Evolutionary conservation across 2,797 vertebrate species (phyloP), one percentile per base, ranked within the genome.

Genomic region (Scyliorhinus canicula): DNA sequence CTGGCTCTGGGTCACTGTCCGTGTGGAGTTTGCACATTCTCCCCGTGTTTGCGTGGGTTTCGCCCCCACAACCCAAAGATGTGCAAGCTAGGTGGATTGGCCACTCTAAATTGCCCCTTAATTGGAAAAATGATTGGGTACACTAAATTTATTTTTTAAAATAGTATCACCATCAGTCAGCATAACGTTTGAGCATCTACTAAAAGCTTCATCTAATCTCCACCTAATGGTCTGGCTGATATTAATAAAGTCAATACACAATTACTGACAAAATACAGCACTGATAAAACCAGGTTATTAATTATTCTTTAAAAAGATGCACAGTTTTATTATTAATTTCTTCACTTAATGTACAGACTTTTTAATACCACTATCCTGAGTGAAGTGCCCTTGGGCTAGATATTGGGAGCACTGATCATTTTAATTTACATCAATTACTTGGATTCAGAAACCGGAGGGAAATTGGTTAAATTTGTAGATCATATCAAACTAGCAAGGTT

Each of bases 391-490:
- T 5, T 19, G 55, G 14, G 86, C 85, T 86, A 60, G 50, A 88
- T n/a, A 60, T 35, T 57, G 31, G 9, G 55, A 60, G 21, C 47
- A 88, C 85, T 40, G 5, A n/a, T 90, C 52, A 19, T 90, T 60
- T 52, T n/a, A n/a, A 90, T n/a, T 90, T 90, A 57, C 14, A 90
- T 60, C 52, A 60, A 7, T 57, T 31, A 19, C 55, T 90, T 60
- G 31, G 86, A 60, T 90, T 57, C 55, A 90, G 55, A 60, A 90
- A 90, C 35, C 16, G n/a, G 52, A 60, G 16, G 86, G 31, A 90
- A 90, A 90, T 90, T 60, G 86, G 52, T 57, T 52, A 60, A 90
- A 60, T 90, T 90, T 90, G 55, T 31, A 90, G 55, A 6, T 90
- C 55, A 57, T 57, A 57, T 14, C 85, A 88, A 57, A 60, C 35